Percentiles rank a stretch among this genome's conserved stretches.
Conservation (phyloP, 2,797 vertebrate species). For the Rhincodon typus region DNA sequence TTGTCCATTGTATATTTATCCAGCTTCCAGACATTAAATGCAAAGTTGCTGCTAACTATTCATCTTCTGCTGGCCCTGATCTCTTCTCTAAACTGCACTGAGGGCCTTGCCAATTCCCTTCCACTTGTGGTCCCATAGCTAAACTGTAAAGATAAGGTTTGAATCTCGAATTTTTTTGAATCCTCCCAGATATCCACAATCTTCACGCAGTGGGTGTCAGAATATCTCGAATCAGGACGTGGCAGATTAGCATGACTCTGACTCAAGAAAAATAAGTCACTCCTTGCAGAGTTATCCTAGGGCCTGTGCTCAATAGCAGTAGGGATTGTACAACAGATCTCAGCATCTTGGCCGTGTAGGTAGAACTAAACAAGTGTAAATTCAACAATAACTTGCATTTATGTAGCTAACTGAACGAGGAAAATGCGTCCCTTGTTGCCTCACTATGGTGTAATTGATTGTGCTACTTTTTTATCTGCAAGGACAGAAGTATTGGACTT, state of each 20-base stretch:
- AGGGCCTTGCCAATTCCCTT: background rate
- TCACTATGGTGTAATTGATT: background rate
- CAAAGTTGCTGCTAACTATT: background rate
- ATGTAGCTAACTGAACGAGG: background rate
- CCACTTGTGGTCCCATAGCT: background rate
- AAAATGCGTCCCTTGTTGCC: background rate
- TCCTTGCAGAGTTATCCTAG: background rate
- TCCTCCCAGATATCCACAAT: background rate
- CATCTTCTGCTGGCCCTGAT: background rate
- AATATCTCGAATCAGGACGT: background rate
- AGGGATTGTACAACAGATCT: background rate
- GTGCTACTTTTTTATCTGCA: background rate
- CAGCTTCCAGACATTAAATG: background rate
- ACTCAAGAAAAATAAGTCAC: background rate
- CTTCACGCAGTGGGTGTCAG: background rate
- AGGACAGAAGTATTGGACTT: background rate
- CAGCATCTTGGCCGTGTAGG: too few species aligned
- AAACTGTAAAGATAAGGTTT: background rate
- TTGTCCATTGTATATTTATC: background rate
- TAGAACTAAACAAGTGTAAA: background rate
- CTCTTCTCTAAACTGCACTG: background rate
- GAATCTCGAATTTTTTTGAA: background rate
- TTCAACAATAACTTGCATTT: background rate
- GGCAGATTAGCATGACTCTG: background rate
- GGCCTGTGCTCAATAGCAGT: background rate